phyloP scores from a whole-genome alignment of 2,888 invertebrate genomes.

The Eueremaeus valkanovi region DNA sequence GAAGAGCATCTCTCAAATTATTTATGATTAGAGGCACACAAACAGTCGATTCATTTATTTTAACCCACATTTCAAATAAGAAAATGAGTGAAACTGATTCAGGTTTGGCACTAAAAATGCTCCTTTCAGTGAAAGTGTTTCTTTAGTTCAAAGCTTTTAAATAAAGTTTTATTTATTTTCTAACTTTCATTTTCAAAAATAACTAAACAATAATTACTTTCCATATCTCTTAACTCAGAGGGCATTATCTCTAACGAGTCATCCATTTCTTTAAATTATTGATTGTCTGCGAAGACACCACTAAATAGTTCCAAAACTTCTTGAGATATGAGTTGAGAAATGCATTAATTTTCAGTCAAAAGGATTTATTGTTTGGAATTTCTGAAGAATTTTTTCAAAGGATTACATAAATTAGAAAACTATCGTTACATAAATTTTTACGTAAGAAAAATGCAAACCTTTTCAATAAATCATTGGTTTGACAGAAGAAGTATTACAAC shows the following conservation, averaged over 20 bases:
- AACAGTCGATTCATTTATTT: not conserved
- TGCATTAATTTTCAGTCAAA: not conserved
- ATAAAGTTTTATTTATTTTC: too few species aligned
- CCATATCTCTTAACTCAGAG: not conserved
- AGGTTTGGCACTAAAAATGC: not conserved
- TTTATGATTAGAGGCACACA: not conserved
- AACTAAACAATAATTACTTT: conserved; percentile 9
- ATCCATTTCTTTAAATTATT: not conserved
- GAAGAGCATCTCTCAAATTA: not conserved
- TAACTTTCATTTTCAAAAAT: not conserved
- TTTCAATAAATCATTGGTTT: not conserved
- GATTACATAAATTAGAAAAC: not conserved
- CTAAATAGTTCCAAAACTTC: conserved; percentile 4
- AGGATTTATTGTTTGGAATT: not conserved
- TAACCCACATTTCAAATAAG: not conserved
- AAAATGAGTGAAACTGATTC: not conserved
- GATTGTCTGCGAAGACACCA: not conserved
- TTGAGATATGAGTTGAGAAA: conserved; percentile 11
- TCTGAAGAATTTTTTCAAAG: not conserved
- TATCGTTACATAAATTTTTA: not conserved
- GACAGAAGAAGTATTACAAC: not conserved
- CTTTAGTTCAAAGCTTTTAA: too few species aligned
- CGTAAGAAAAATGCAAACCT: not conserved
- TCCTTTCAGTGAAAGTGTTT: not conserved
- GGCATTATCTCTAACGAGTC: not conserved